Conservation (phyloP, 2,797 vertebrate species). For the Coendou prehensilis region DNA sequence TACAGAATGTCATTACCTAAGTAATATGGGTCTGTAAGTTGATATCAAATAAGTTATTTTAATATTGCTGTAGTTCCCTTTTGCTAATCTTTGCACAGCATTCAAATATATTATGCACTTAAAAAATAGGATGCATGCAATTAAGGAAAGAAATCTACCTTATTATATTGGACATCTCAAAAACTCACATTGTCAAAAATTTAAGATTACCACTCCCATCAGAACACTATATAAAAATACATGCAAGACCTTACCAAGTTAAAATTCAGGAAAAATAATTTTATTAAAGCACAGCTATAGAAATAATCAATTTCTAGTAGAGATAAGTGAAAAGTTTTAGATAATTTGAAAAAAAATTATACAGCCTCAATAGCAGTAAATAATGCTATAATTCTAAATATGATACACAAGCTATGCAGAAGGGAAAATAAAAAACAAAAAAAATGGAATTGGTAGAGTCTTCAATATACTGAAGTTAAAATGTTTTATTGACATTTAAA, state of each 20-base stretch:
- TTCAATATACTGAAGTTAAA: not conserved
- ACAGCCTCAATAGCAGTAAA: not conserved
- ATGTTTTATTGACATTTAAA: not conserved
- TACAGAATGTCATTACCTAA: slow-evolving; percentile 6
- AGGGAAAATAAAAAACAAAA: not conserved
- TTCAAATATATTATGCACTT: slow-evolving; percentile 17
- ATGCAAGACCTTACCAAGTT: not conserved
- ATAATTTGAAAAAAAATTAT: not conserved
- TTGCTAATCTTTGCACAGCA: slow-evolving; percentile 38
- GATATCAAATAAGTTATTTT: slow-evolving; percentile 1
- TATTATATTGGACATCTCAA: slow-evolving; percentile 24
- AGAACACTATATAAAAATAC: slow-evolving; percentile 17
- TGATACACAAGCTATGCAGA: not conserved
- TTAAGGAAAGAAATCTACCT: not conserved
- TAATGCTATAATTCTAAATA: not conserved
- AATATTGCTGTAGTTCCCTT: not conserved
- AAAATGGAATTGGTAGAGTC: not conserved
- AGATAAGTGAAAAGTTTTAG: not conserved
- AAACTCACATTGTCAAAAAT: slow-evolving; percentile 54
- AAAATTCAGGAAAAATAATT: not conserved
- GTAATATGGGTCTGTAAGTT: not conserved
- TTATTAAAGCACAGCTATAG: not conserved
- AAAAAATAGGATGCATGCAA: slow-evolving; percentile 25
- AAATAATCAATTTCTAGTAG: not conserved
- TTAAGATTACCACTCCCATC: not conserved